Evolutionary conservation across 2,888 invertebrate genomes (phyloP).

Genomic region (Camptogramma bilineatum): DNA sequence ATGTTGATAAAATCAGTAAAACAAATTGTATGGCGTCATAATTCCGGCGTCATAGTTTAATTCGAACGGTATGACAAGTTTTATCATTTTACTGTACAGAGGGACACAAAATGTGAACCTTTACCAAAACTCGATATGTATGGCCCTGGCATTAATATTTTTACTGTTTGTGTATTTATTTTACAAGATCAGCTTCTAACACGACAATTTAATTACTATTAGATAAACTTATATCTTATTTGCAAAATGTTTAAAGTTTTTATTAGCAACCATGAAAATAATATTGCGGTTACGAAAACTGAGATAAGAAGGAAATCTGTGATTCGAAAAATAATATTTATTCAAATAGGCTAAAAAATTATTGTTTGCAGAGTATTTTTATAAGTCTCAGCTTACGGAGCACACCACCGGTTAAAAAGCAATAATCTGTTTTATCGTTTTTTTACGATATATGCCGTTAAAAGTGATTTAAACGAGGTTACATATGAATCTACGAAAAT

Average conservation of each 20-base stretch:
- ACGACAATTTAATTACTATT: too few relatives aligned
- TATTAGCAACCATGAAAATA: background rate
- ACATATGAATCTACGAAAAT: slow-evolving; percentile 14
- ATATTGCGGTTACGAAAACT: background rate
- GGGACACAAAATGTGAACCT: too few relatives aligned
- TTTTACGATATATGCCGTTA: slow-evolving; percentile 40
- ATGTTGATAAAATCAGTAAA: too few relatives aligned
- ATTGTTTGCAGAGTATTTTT: background rate
- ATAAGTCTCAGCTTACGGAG: slow-evolving; percentile 17
- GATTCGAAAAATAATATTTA: background rate
- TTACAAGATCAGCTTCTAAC: too few relatives aligned
- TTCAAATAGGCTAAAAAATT: background rate
- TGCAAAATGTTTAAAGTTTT: background rate
- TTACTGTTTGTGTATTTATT: too few relatives aligned
- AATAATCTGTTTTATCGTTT: slow-evolving; percentile 43
- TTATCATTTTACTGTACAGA: too few relatives aligned
- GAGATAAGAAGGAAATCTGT: background rate
- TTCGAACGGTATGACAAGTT: too few relatives aligned
- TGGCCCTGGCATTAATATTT: too few relatives aligned
- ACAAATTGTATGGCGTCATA: too few relatives aligned
- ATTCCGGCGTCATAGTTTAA: too few relatives aligned
- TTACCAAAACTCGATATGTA: too few relatives aligned
- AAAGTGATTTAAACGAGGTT: slow-evolving; percentile 46
- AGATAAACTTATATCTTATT: background rate
- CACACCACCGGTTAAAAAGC: slow-evolving; percentile 39